phyloP scores from a whole-genome alignment of 1,140 invertebrate genomes.

The Brachionus asplanchnoidis region DNA sequence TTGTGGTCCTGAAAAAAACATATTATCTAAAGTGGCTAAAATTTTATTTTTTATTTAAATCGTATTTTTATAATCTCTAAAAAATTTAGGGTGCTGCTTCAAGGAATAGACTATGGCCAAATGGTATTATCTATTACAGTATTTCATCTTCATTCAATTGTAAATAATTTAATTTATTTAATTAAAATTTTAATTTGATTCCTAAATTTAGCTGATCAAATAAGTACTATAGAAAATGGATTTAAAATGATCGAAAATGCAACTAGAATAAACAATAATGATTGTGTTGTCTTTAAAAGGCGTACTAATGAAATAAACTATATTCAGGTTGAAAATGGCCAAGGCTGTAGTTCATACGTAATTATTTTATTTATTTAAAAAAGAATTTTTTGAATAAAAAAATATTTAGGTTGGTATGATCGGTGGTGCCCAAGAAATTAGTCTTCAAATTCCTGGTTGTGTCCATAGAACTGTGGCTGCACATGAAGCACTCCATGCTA shows the following conservation, averaged over 20 bases:
- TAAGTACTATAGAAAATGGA: not conserved
- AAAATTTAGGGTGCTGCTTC: not conserved
- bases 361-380: not conserved
- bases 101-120: not conserved
- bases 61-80: not conserved
- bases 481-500: not conserved
- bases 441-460: not conserved
- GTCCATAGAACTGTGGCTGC: not conserved
- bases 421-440: not conserved
- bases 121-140: not conserved
- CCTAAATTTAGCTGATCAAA: not conserved
- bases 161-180: not conserved
- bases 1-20: not conserved
- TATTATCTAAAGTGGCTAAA: not conserved
- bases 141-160: not conserved
- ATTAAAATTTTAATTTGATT: not conserved
- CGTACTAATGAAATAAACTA: not conserved
- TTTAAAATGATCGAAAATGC: not conserved
- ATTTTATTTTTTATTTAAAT: not conserved
- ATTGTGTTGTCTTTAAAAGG: not conserved
- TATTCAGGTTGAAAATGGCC: not conserved
- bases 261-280: not conserved
- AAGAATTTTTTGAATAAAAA: not conserved
- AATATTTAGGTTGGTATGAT: not conserved
- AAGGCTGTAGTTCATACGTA: conserved; percentile 4